Evolutionary conservation across 1,140 invertebrate genomes (phyloP).

Genomic region (Drosophila nigrodunni): DNA sequence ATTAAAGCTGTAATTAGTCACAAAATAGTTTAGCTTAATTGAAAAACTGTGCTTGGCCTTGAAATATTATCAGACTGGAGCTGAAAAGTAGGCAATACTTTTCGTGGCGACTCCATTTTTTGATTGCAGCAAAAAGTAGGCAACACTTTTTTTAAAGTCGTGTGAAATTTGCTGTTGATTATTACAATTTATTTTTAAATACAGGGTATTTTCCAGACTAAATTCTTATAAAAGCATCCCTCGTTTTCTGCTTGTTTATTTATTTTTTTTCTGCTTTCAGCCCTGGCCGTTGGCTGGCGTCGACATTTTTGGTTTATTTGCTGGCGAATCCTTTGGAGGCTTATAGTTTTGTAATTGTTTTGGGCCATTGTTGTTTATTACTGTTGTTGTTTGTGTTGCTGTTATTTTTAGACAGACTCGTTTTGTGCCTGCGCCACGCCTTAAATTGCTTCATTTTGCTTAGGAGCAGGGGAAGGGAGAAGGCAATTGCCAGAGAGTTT

Average conservation of each 20-base stretch:
- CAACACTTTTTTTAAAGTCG: too few species aligned
- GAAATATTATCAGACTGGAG: too few species aligned
- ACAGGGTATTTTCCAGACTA: neutral
- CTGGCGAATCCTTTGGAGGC: constrained; percentile 70
- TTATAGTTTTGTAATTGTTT: constrained; percentile 83
- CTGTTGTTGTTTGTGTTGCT: constrained; percentile 70
- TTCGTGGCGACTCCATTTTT: too few species aligned
- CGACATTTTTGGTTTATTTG: constrained; percentile 70
- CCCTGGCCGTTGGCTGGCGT: constrained; percentile 18
- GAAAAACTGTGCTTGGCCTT: too few species aligned
- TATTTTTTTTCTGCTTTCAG: neutral
- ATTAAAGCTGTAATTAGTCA: too few species aligned
- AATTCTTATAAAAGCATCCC: too few species aligned
- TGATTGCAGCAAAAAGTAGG: neutral
- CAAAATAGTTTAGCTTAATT: too few species aligned
- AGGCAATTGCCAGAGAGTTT: neutral
- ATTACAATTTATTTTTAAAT: neutral
- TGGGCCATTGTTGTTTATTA: constrained; percentile 53
- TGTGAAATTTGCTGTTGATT: too few species aligned
- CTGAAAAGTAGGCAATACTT: too few species aligned
- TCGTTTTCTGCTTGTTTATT: too few species aligned
- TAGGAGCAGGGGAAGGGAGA: neutral
- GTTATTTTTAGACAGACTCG: constrained; percentile 71
- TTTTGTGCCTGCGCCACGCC: constrained; percentile 35
- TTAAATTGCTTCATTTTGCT: constrained; percentile 63